Conservation (phyloP, 2,888 invertebrate genomes). For the Leucoptera coffeella region DNA sequence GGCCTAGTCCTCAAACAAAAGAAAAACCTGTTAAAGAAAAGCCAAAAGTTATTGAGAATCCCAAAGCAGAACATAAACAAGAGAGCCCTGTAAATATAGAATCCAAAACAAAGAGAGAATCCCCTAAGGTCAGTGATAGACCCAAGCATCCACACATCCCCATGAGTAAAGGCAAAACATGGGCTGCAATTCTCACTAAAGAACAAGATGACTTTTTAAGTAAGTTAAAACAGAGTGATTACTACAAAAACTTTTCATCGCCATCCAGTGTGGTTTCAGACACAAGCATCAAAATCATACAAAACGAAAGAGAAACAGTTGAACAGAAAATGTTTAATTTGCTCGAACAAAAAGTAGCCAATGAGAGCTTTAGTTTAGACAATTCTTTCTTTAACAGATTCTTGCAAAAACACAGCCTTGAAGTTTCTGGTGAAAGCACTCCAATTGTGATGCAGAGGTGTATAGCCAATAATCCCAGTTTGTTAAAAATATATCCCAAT, state of each 20-base stretch:
- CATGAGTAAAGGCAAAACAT: constrained; percentile 29
- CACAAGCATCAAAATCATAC: constrained; percentile 23
- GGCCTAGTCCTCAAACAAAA: too few relatives aligned
- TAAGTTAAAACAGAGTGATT: constrained; percentile 36
- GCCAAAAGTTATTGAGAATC: background rate
- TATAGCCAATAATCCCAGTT: constrained; percentile 22
- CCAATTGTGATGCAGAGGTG: constrained; percentile 34
- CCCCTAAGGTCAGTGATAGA: background rate
- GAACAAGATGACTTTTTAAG: constrained; percentile 39
- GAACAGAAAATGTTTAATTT: constrained; percentile 73
- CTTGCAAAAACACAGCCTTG: constrained; percentile 24
- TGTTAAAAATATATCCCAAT: constrained; percentile 25
- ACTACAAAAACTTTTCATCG: constrained; percentile 36
- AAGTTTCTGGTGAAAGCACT: constrained; percentile 35
- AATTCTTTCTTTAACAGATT: constrained; percentile 58
- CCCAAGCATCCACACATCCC: too few relatives aligned
- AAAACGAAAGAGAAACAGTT: constrained; percentile 41
- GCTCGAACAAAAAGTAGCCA: constrained; percentile 66
- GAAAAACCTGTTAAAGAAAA: background rate
- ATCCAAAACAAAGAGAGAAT: background rate
- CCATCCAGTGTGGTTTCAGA: constrained; percentile 29
- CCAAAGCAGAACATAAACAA: background rate
- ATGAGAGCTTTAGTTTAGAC: constrained; percentile 66
- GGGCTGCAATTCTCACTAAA: constrained; percentile 36
- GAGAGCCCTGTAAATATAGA: background rate